Conservation (phyloP, 2,797 vertebrate genomes). For the Pangasius macronema region DNA sequence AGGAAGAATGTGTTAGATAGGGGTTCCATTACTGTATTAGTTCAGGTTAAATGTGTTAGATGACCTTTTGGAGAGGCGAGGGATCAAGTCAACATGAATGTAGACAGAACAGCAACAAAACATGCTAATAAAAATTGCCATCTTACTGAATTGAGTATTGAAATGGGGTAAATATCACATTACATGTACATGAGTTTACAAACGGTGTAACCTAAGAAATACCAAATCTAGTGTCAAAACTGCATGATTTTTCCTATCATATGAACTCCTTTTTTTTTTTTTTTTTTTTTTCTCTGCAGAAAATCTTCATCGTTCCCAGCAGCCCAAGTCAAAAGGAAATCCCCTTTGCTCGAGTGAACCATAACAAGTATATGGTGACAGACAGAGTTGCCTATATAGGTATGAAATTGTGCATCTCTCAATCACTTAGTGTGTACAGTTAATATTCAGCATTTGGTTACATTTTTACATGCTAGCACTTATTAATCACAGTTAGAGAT, state of each 20-base stretch:
- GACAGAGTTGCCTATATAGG: slow-evolving; percentile 87
- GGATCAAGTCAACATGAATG: neutral
- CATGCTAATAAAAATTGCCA: neutral
- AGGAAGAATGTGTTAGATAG: neutral
- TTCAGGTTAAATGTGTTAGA: neutral
- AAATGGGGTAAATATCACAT: neutral
- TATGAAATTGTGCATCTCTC: slow-evolving; percentile 59
- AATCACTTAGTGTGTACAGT: neutral
- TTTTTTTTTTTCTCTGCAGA: slow-evolving; percentile 66
- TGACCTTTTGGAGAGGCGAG: neutral
- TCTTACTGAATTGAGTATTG: neutral
- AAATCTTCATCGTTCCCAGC: slow-evolving; percentile 84
- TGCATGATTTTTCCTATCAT: neutral
- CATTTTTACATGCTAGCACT: neutral
- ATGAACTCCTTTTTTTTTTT: neutral
- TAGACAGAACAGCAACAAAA: neutral
- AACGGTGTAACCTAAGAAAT: neutral
- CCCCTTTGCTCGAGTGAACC: slow-evolving; percentile 89
- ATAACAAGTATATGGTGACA: slow-evolving; percentile 97
- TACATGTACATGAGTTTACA: neutral
- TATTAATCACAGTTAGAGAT: neutral
- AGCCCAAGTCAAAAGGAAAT: slow-evolving; percentile 78
- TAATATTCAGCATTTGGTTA: neutral
- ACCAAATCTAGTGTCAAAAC: neutral
- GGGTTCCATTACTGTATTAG: neutral